Percentiles rank a stretch among this genome's conserved stretches.
Evolutionary conservation across 2,113 vertebrate genomes (phyloP).

Genomic region (Lipophrys pholis): DNA sequence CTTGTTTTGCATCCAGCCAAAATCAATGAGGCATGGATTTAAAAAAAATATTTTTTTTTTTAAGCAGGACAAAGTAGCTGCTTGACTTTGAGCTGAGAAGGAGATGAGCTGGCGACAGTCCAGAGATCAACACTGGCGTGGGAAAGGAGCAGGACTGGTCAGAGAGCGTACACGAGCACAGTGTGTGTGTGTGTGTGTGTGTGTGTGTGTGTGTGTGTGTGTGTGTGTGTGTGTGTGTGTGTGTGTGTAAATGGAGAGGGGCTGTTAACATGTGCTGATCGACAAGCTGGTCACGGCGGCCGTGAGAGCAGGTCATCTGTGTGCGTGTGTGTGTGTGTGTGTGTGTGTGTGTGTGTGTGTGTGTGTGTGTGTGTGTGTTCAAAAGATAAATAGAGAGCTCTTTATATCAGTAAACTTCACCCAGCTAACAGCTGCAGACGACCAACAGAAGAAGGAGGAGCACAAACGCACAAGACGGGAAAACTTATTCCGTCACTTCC

Average conservation of each 20-base stretch:
- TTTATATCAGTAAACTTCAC: slow-evolving; percentile 57
- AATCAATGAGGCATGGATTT: not conserved
- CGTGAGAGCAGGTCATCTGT: slow-evolving; percentile 43
- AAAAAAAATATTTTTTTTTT: no score
- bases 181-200: slow-evolving; percentile 41
- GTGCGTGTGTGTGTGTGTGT: slow-evolving; percentile 8
- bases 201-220: slow-evolving; percentile 33
- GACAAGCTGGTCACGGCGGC: slow-evolving; percentile 70
- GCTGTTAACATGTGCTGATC: slow-evolving; percentile 61
- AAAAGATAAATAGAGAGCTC: slow-evolving; percentile 35
- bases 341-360: slow-evolving; percentile 15
- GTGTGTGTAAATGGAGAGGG: slow-evolving; percentile 31
- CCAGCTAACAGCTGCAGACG: slow-evolving; percentile 17
- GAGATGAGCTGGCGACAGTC: slow-evolving; percentile 56
- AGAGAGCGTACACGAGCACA: slow-evolving; percentile 57
- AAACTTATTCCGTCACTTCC: not conserved
- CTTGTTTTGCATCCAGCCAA: not conserved
- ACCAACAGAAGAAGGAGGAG: not conserved
- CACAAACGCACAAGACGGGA: slow-evolving; percentile 1
- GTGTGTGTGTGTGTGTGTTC: slow-evolving; percentile 33
- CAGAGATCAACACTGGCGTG: slow-evolving; percentile 75
- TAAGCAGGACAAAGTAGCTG: slow-evolving; percentile 27
- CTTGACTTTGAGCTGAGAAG: slow-evolving; percentile 50
- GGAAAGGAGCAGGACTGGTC: slow-evolving; percentile 74
- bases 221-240: slow-evolving; percentile 16